Evolutionary conservation across 2,113 vertebrate genomes (phyloP).

Genomic region (Hyperoodon ampullatus): DNA sequence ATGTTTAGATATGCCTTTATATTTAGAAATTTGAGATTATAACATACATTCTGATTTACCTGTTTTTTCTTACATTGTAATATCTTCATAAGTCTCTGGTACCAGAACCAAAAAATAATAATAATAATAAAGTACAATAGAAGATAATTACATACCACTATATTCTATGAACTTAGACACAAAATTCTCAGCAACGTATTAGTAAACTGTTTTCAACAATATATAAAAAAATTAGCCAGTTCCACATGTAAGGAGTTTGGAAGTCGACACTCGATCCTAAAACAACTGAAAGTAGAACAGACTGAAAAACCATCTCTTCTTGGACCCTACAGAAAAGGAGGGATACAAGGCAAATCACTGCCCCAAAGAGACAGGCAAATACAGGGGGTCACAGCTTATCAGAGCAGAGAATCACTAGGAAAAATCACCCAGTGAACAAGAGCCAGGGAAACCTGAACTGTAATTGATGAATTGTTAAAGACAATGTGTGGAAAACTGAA

Average conservation of each 20-base stretch:
- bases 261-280: neutral
- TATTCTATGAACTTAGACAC: neutral
- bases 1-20: neutral
- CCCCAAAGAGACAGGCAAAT: neutral
- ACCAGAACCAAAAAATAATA: neutral
- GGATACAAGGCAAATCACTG: neutral
- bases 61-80: neutral
- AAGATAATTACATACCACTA: neutral
- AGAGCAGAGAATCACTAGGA: neutral
- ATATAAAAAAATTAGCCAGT: neutral
- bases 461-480: neutral
- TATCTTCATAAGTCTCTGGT: neutral
- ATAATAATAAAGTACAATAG: neutral
- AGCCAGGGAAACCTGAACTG: neutral
- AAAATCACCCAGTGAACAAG: neutral
- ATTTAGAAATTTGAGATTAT: neutral
- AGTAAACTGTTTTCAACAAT: neutral
- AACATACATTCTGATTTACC: neutral
- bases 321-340: neutral
- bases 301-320: neutral
- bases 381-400: neutral
- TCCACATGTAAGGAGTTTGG: neutral
- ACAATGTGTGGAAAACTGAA: neutral
- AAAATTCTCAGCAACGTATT: neutral
- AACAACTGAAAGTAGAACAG: neutral